Evolutionary conservation across 1,140 invertebrate genomes (phyloP), one percentile per base, ranked within the genome.

Genomic region (Aphaenogaster rudis): DNA sequence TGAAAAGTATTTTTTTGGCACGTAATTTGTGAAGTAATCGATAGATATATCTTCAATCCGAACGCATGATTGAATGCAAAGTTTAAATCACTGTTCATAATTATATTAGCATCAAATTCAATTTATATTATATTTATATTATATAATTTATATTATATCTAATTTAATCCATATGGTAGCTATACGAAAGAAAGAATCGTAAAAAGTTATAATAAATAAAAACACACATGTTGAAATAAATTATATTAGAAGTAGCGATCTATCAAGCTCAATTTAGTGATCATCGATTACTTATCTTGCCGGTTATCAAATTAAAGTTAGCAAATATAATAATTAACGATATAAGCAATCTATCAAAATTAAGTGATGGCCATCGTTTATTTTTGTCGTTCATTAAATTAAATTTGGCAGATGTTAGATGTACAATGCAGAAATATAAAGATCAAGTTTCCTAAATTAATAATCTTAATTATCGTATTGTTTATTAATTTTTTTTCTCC

Each of bases 201-300:
- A 67, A 9, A 48, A 54, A 45, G 4, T 63, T 15, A 45, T n/a
- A 9, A n/a, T 76, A 59, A 54, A 66, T 28, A 45, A 45, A 21
- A 33, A 48, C 3, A 77, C 15, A 66, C 33, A 45, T 17, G 6
- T 50, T 50, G 9, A n/a, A 64, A 79, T 21, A 48, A 66, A 79
- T 50, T 48, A 79, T 78, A 48, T 48, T 48, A 66, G 7, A n/a
- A 36, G 11, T 45, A 63, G 42, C 28, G 3, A 78, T 79, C 9
- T 36, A 79, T 39, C 36, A 64, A 48, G 4, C 4, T 78, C 3
- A 79, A 50, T 66, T 11, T 8, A 21, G 3, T 36, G 13, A 52
- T 9, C 17, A 50, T 39, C n/a, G 28, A 48, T 78, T 78, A 79
- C n/a, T 63, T 48, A 66, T 79, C 36, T 48, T 36, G 5, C 64